A percentile compares a stretch with the other conserved stretches of the same genome.
phyloP scores from a whole-genome alignment of 2,888 invertebrate genomes.

The Dolichopus griseipennis region DNA sequence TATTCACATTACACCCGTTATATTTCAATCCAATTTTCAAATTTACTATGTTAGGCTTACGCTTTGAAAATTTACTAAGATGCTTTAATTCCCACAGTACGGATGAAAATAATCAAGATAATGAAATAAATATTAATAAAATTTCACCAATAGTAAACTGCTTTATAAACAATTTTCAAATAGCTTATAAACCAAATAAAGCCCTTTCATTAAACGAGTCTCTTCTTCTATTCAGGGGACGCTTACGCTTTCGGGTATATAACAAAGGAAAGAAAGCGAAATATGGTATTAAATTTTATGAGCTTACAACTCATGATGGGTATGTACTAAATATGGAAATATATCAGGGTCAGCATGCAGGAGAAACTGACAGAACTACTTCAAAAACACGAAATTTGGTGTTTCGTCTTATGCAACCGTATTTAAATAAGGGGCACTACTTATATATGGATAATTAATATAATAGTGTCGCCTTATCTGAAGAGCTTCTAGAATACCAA shows the following conservation, averaged over 20 bases:
- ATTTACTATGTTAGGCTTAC: no score
- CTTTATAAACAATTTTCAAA: background rate
- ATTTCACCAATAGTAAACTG: background rate
- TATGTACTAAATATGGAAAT: background rate
- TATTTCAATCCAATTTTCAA: no score
- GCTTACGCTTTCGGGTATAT: background rate
- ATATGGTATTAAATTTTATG: background rate
- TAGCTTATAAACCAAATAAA: background rate
- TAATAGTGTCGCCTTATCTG: slow-evolving; percentile 23
- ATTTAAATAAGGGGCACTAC: slow-evolving; percentile 28
- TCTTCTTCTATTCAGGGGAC: background rate
- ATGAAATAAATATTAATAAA: background rate
- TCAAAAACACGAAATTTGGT: slow-evolving; percentile 21
- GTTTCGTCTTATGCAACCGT: slow-evolving; percentile 24
- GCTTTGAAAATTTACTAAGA: no score
- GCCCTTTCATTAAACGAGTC: background rate
- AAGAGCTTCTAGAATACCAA: slow-evolving; percentile 22
- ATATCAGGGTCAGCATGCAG: background rate
- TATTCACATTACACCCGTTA: no score
- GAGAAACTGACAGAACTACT: background rate
- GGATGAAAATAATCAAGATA: no score
- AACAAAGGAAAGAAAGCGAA: background rate
- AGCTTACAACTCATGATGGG: background rate
- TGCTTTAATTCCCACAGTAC: no score
- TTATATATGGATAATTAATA: slow-evolving; percentile 30